These are phyloP conservation scores for Echinops telfairi DNA, from an alignment of 2,113 vertebrate species.

Conservation along the genomic window DNA sequence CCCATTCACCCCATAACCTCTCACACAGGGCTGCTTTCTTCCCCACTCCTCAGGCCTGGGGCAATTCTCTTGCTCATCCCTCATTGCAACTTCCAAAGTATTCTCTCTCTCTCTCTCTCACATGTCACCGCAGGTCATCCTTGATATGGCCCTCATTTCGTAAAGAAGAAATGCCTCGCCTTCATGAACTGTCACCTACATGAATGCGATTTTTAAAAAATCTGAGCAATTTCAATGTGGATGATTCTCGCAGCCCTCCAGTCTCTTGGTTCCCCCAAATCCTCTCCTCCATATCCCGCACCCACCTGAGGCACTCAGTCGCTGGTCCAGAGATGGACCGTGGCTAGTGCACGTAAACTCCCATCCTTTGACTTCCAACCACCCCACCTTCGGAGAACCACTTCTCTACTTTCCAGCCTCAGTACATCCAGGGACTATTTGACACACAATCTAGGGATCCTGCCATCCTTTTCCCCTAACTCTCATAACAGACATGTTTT, in stretches of 20 bases:
- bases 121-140: too few relatives aligned
- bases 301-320: neutral
- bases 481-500: neutral
- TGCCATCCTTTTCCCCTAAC: neutral
- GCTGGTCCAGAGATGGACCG: neutral
- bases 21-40: neutral
- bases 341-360: neutral
- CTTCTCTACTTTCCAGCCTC: neutral
- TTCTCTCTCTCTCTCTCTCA: neutral
- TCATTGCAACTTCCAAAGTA: too few relatives aligned
- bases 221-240: neutral
- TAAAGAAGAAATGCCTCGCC: neutral
- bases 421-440: neutral
- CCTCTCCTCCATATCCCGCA: neutral
- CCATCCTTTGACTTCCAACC: neutral
- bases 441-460: neutral
- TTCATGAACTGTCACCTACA: neutral
- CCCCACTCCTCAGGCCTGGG: neutral
- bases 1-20: neutral
- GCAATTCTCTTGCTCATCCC: neutral
- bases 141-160: neutral
- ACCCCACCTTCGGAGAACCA: neutral
- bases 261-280: neutral
- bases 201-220: constrained; percentile 6
- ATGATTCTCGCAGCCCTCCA: neutral